Percentiles rank a stretch among this genome's conserved stretches.
Evolutionary conservation across 2,797 vertebrate species (phyloP).

Genomic region (Hemibagrus guttatus): DNA sequence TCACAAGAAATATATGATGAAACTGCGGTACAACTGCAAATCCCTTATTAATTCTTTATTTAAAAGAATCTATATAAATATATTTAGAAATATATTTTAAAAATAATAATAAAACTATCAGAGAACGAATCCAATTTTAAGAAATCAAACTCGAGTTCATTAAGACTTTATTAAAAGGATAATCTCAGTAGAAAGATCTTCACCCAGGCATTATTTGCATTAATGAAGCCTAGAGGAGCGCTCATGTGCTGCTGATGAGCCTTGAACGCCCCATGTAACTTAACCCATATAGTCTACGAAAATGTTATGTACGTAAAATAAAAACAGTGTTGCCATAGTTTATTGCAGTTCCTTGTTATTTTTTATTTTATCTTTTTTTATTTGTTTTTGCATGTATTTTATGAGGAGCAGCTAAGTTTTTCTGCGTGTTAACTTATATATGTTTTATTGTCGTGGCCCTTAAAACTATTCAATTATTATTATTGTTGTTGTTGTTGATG

Average conservation of each 20-base stretch:
- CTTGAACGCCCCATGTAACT: background rate
- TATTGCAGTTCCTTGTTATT: background rate
- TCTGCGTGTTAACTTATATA: background rate
- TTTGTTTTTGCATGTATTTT: background rate
- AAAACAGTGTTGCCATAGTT: background rate
- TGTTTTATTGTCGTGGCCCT: background rate
- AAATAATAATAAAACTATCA: background rate
- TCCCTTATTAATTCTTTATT: background rate
- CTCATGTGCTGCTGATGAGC: conserved; percentile 27
- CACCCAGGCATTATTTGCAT: conserved; percentile 14
- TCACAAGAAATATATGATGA: background rate
- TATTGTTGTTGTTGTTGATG: background rate
- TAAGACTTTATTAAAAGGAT: conserved; percentile 19
- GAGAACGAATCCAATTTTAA: background rate
- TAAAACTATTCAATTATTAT: conserved; percentile 12
- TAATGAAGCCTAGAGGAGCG: conserved; percentile 20
- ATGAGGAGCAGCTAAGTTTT: background rate
- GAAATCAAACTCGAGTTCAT: background rate
- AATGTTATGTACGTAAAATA: background rate
- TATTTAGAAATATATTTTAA: background rate
- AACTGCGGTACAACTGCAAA: background rate
- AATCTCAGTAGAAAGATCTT: conserved; percentile 27
- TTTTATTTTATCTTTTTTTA: background rate
- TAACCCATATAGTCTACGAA: background rate
- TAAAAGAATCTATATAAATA: no score